Evolutionary conservation across 37 sponge, comb jelly and placozoan genomes (phyloP).

Genomic region (Spongilla lacustris): DNA sequence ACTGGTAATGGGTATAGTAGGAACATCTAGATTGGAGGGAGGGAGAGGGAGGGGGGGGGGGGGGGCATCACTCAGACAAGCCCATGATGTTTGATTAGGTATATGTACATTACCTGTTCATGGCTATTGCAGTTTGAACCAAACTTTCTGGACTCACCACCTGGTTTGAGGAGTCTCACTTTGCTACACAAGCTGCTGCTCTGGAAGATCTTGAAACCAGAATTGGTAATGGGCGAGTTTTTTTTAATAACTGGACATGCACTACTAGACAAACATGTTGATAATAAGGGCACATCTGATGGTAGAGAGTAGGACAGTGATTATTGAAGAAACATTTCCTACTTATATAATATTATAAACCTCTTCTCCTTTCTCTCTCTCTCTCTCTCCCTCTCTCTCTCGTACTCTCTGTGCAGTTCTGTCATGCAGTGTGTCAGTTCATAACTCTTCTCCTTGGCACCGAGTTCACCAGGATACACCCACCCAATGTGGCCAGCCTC

Average conservation of each 20-base stretch:
- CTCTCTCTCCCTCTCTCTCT: background rate
- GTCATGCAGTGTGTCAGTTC: background rate
- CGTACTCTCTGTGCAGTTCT: background rate
- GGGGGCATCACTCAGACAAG: too few species aligned
- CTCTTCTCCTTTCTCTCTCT: background rate
- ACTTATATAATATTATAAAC: background rate
- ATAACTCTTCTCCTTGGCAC: background rate
- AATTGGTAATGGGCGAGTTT: slow-evolving; percentile 28
- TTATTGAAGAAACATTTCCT: too few species aligned
- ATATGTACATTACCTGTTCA: too few species aligned
- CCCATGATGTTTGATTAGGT: too few species aligned
- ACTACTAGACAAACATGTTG: background rate
- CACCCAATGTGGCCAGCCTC: background rate
- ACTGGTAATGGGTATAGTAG: too few species aligned
- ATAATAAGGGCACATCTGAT: background rate
- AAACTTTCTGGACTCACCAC: background rate
- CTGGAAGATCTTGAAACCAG: slow-evolving; percentile 47
- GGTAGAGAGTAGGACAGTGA: too few species aligned
- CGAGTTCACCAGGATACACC: background rate
- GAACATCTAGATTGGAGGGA: too few species aligned
- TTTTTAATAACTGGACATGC: background rate
- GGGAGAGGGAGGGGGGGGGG: too few species aligned
- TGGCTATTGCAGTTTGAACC: slow-evolving; percentile 26
- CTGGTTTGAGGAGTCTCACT: background rate
- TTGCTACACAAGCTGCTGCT: slow-evolving; percentile 50